Conservation (phyloP, 2,113 vertebrate genomes). For the Dryoscopus gambensis region DNA sequence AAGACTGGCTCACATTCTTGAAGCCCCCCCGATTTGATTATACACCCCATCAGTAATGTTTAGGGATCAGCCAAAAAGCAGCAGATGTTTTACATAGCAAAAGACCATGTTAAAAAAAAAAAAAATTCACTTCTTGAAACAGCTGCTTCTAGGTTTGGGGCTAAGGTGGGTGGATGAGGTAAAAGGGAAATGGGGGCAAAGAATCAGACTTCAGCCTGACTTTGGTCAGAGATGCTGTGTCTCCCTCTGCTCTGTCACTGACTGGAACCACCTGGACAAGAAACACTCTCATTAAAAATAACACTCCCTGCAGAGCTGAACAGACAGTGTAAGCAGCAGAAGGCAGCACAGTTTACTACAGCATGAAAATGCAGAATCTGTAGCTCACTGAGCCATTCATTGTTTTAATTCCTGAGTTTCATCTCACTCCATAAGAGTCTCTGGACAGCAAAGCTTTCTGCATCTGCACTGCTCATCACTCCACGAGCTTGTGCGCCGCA, state of each 20-base stretch:
- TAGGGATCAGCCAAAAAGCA: constrained; percentile 16
- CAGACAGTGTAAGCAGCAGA: neutral
- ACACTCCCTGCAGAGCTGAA: neutral
- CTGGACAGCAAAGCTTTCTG: neutral
- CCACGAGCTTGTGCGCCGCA: accelerated
- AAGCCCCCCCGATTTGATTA: neutral
- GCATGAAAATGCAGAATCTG: neutral
- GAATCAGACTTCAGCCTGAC: neutral
- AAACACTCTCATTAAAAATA: neutral
- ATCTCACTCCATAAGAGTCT: neutral
- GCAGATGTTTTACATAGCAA: constrained; percentile 9
- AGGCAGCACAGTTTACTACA: neutral
- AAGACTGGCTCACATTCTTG: neutral
- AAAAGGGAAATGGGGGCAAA: neutral
- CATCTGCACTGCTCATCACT: accelerated
- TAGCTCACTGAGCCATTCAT: neutral
- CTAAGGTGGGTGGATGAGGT: neutral
- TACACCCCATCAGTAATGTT: neutral
- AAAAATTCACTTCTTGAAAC: neutral
- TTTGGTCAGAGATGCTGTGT: neutral
- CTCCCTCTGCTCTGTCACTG: neutral
- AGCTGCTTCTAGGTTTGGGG: neutral
- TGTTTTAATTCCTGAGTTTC: neutral
- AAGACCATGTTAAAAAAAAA: neutral
- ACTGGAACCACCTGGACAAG: neutral